Percentiles rank a stretch among this genome's conserved stretches.
Evolutionary conservation across 2,113 vertebrate species (phyloP).

Genomic region (Amphiprion percula): DNA sequence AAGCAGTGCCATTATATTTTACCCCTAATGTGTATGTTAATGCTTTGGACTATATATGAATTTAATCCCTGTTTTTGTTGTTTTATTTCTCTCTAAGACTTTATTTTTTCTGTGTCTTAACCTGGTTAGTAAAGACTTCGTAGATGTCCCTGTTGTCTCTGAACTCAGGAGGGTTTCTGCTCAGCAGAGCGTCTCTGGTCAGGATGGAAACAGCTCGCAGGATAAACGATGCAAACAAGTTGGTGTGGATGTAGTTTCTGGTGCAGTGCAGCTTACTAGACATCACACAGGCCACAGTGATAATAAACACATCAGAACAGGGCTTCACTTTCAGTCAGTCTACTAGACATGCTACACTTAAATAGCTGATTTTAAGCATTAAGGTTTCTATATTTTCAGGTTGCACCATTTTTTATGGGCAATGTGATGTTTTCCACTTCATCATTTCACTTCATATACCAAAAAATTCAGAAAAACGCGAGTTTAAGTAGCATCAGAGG

Average conservation of each 20-base stretch:
- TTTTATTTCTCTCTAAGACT: no score
- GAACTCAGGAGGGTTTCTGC: constrained; percentile 32
- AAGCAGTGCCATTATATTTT: no score
- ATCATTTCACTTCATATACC: no score
- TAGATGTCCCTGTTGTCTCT: constrained; percentile 25
- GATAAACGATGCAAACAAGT: constrained; percentile 91
- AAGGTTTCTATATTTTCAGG: no score
- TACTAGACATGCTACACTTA: not conserved
- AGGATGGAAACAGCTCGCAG: constrained; percentile 91
- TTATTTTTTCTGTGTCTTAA: not conserved
- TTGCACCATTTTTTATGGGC: no score
- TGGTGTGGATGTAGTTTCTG: constrained; percentile 4
- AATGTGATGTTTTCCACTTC: no score
- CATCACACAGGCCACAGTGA: not conserved
- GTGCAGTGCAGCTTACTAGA: constrained; percentile 45
- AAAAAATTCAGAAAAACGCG: no score
- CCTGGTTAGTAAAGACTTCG: constrained; percentile 8
- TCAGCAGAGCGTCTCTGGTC: constrained; percentile 87
- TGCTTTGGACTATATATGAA: no score
- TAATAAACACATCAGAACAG: not conserved
- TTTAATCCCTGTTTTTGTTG: no score
- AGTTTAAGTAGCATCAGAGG: no score
- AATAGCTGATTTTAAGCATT: not conserved
- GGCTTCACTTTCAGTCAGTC: not conserved
- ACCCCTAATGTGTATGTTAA: no score